Percentiles rank a stretch among this genome's conserved stretches.
These are phyloP conservation scores for Asbolus verrucosus DNA, from an alignment of 1,140 invertebrate species.

Conservation along the genomic window DNA sequence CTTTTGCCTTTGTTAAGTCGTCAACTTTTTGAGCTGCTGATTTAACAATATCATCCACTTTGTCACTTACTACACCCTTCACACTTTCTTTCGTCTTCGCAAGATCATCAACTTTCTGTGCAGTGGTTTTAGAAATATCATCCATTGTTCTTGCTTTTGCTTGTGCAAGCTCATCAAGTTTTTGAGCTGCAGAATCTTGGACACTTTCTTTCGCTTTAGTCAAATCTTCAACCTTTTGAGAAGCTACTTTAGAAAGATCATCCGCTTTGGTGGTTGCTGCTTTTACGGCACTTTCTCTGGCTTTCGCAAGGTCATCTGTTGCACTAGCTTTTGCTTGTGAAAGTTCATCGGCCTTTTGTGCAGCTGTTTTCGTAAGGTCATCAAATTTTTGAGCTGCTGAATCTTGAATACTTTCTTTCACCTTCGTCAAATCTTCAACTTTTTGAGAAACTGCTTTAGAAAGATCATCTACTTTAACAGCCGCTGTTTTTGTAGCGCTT, in stretches of 20 bases:
- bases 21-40: not conserved
- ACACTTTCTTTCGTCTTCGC: not conserved
- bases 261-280: not conserved
- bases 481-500: not conserved
- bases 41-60: not conserved
- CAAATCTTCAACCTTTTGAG: not conserved
- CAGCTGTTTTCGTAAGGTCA: not conserved
- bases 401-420: not conserved
- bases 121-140: too few relatives aligned
- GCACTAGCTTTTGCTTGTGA: not conserved
- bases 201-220: not conserved
- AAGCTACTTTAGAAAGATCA: not conserved
- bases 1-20: not conserved
- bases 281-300: not conserved
- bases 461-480: too few relatives aligned
- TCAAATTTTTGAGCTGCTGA: not conserved
- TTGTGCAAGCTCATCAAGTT: not conserved
- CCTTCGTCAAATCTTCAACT: slow-evolving; percentile 17
- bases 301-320: slow-evolving; percentile 2
- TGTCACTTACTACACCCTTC: not conserved
- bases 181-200: not conserved
- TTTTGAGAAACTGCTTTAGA: not conserved
- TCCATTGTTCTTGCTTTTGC: slow-evolving; percentile 17
- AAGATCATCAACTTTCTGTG: slow-evolving; percentile 30
- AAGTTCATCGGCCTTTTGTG: not conserved